Evolutionary conservation across 1,140 invertebrate genomes (phyloP).

Genomic region (Zaprionus nigranus): DNA sequence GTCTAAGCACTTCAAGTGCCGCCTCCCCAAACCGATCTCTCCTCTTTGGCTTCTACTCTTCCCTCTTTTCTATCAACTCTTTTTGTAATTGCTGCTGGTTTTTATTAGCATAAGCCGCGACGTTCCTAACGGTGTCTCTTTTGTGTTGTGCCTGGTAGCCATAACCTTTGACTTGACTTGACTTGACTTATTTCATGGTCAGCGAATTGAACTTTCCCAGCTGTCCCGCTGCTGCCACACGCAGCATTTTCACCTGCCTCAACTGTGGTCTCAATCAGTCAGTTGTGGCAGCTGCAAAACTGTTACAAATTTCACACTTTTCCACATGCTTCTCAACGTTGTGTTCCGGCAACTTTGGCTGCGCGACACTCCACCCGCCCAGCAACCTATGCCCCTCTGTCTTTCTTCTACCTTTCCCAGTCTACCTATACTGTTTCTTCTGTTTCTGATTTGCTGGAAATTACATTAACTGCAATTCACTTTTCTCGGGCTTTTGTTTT

Average conservation of each 20-base stretch:
- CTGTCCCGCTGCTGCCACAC: slow-evolving; percentile 6
- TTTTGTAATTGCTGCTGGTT: slow-evolving; percentile 34
- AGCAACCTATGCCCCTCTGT: not conserved
- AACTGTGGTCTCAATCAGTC: slow-evolving; percentile 3
- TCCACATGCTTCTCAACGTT: not conserved
- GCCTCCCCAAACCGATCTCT: slow-evolving; percentile 2
- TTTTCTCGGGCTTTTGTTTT: slow-evolving; percentile 54
- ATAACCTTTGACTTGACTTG: slow-evolving; percentile 9
- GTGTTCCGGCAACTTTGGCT: slow-evolving; percentile 15
- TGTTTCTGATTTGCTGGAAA: slow-evolving; percentile 64
- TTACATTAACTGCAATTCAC: slow-evolving; percentile 79
- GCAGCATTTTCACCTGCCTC: slow-evolving; percentile 34
- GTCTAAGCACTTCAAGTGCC: slow-evolving; percentile 51
- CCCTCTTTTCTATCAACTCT: not conserved
- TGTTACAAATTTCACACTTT: slow-evolving; percentile 43
- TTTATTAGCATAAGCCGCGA: slow-evolving; percentile 26
- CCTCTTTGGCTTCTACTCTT: not conserved
- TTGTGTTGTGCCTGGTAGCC: not conserved
- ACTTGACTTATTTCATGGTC: slow-evolving; percentile 39
- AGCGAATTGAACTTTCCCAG: slow-evolving; percentile 29
- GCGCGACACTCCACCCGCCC: not conserved
- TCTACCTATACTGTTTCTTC: not conserved
- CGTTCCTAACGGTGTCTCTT: slow-evolving; percentile 20
- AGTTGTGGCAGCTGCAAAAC: slow-evolving; percentile 35
- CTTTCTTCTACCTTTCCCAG: not conserved